Conservation (phyloP, 35 echinoderm and acorn worm genomes). For the Hemicentrotus pulcherrimus region DNA sequence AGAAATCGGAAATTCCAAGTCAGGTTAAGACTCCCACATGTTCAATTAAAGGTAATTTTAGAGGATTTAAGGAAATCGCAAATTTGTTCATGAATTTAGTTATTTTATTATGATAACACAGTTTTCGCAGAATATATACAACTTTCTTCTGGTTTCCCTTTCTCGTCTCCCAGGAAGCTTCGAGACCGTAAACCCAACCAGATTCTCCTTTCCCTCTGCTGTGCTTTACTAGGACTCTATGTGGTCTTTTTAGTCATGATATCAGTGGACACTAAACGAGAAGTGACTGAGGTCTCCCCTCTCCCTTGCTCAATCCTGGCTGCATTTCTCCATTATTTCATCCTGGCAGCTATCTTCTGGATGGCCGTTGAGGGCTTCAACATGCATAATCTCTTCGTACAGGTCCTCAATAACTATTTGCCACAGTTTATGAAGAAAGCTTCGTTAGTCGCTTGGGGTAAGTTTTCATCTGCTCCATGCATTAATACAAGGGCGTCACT, state of each 20-base stretch:
- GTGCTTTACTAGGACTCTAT: conserved; percentile 62
- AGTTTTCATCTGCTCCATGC: neutral
- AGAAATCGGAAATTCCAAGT: too few relatives aligned
- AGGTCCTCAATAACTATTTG: conserved; percentile 57
- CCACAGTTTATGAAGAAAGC: conserved; percentile 66
- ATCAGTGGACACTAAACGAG: neutral
- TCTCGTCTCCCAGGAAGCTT: conserved; percentile 39
- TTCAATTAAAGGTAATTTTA: too few relatives aligned
- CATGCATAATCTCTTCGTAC: conserved; percentile 61
- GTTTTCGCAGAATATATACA: too few relatives aligned
- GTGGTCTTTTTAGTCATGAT: conserved; percentile 42
- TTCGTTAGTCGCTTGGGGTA: conserved; percentile 65
- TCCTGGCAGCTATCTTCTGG: conserved; percentile 56
- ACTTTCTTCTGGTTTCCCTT: too few relatives aligned
- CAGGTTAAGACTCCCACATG: too few relatives aligned
- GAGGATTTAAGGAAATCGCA: too few relatives aligned
- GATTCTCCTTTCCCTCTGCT: conserved; percentile 53
- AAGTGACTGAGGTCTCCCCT: neutral
- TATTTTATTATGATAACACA: too few relatives aligned
- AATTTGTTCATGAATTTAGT: too few relatives aligned
- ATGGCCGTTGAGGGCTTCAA: conserved; percentile 70
- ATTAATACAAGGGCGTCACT: too few relatives aligned
- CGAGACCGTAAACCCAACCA: conserved; percentile 54
- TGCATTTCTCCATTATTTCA: conserved; percentile 68
- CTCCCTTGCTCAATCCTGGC: conserved; percentile 46